Conservation (phyloP, 2,113 vertebrate species). For the Epinephelus fuscoguttatus region DNA sequence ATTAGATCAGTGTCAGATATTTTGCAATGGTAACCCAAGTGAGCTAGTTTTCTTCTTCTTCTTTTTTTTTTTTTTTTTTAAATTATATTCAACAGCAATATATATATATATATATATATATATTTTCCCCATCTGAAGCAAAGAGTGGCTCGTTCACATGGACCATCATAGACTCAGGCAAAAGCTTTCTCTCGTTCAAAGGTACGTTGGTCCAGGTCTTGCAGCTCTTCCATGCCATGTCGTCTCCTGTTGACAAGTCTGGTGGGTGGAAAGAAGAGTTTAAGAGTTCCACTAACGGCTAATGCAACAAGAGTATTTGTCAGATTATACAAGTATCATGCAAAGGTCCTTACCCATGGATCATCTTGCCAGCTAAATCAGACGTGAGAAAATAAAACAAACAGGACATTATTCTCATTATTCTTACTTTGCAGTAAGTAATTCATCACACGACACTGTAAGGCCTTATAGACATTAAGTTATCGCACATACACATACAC, state of each 20-base stretch:
- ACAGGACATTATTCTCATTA: not conserved
- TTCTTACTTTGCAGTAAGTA: no score
- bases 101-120: no score
- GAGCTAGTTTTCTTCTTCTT: no score
- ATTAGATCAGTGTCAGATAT: no score
- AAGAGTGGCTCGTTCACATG: not conserved
- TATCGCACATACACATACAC: no score
- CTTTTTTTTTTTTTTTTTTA: no score
- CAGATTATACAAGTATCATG: not conserved
- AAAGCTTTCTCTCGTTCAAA: not conserved
- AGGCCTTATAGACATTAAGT: no score
- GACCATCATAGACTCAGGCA: not conserved
- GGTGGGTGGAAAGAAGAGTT: not conserved
- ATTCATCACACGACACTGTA: no score
- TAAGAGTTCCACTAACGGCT: not conserved
- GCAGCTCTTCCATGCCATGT: not conserved
- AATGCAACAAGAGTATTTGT: not conserved
- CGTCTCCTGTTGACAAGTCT: accelerated
- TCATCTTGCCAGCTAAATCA: accelerated
- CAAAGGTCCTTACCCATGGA: conserved; percentile 11
- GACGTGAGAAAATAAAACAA: not conserved
- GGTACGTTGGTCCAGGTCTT: not conserved
- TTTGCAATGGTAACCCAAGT: no score
- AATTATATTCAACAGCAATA: not conserved
- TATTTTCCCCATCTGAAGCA: not conserved